Percentiles rank a stretch among this genome's conserved stretches.
phyloP scores from a whole-genome alignment of 2,797 vertebrate species.

The Nyctalus aviator region DNA sequence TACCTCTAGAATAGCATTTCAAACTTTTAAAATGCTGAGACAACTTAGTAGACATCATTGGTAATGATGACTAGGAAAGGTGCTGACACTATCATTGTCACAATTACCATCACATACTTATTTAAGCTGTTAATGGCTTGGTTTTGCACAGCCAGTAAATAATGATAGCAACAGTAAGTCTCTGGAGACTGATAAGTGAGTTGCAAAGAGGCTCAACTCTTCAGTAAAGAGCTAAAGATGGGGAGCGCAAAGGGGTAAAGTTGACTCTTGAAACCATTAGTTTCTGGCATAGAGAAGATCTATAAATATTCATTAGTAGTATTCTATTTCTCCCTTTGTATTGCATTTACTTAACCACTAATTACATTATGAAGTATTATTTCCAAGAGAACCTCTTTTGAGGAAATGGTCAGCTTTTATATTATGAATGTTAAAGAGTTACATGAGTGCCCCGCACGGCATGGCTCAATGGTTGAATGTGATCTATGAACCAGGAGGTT shows the following conservation, averaged over 20 bases:
- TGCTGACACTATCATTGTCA: neutral
- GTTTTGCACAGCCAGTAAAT: neutral
- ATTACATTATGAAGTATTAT: neutral
- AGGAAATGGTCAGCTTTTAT: neutral
- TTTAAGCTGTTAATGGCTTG: neutral
- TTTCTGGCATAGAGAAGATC: neutral
- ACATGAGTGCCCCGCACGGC: no score
- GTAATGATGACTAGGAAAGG: neutral
- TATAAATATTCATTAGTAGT: neutral
- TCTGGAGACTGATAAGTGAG: neutral
- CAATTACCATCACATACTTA: neutral
- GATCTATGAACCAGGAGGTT: no score
- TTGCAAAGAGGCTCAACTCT: neutral
- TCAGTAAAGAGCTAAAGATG: neutral
- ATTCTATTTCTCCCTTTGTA: neutral
- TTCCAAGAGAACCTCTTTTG: neutral
- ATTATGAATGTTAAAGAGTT: neutral
- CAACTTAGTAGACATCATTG: neutral
- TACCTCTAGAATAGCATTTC: neutral
- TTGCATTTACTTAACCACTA: neutral
- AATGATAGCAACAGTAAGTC: neutral
- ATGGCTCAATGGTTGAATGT: no score
- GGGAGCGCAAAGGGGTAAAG: neutral
- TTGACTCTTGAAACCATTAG: neutral
- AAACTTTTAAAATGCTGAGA: constrained; percentile 54